Evolutionary conservation across 2,797 vertebrate species (phyloP), one percentile per base, ranked within the genome.

Genomic region (Sphaeramia orbicularis): DNA sequence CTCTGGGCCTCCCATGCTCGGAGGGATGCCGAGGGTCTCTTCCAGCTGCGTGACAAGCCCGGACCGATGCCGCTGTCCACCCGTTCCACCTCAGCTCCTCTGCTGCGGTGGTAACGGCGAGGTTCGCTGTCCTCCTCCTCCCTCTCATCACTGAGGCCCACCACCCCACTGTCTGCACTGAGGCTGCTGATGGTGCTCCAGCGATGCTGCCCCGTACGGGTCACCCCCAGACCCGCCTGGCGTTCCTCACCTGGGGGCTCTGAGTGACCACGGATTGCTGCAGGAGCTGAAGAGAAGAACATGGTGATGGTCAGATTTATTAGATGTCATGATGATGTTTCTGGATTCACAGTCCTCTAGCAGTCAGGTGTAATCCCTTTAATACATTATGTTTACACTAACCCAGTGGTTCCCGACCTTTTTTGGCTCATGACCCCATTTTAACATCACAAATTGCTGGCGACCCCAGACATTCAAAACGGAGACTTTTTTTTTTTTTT

Each of bases 151-250:
- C 92, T 94, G 65, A 96, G 88, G 0, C 96, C 95, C 6, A 96
- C 95, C 6, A 98, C 95, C 0, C 96, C 96, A 0, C 96, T 98
- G 94, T 97, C 97, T 0, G 95, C 94, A 30, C 96, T 98, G 78
- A 97, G 91, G 83, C 96, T 96, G 93, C 96, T 97, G 81, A 96
- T 90, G 4, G 96, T 96, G 86, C 96, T 97, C 96, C 96, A 97
- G 51, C 96, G 96, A 52, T 95, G 95, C 44, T 95, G 95, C 24
- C 94, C 93, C 1, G 87, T 86, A 6, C 92, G 91, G 3, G 85
- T 91, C 58, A 92, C 86, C 0, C 92, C 84, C 11, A 90, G 81
- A 12, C 90, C 44, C 0, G 57, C 87, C 47, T 86, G 90, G 0
- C 89, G 88, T 70, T 92, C 89, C 74, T 94, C 93, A 6, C 87